A percentile compares a stretch with the other conserved stretches of the same genome.
These are phyloP conservation scores for Standfussiana lucernea DNA, from an alignment of 2,888 invertebrate species.

Conservation along the genomic window DNA sequence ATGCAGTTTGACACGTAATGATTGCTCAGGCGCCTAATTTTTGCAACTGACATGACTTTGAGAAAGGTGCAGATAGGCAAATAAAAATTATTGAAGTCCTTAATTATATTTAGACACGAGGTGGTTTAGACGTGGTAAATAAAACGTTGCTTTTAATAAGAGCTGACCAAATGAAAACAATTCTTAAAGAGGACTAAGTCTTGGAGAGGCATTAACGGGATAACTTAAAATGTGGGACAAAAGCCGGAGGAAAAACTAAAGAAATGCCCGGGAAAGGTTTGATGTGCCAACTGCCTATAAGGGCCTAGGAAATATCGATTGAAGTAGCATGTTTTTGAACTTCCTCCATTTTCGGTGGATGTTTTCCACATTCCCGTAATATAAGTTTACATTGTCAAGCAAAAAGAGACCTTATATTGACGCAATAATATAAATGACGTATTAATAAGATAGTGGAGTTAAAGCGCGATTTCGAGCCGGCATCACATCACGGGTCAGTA, in stretches of 20 bases:
- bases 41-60: slow-evolving; percentile 29
- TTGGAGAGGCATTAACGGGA: not conserved
- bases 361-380: slow-evolving; percentile 9
- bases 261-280: not conserved
- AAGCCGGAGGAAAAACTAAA: not conserved
- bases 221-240: not conserved
- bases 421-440: slow-evolving; percentile 23
- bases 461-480: slow-evolving; percentile 43
- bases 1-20: slow-evolving; percentile 38
- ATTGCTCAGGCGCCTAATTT: slow-evolving; percentile 13
- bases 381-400: not conserved
- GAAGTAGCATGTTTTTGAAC: not conserved
- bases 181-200: not conserved
- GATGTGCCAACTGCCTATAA: not conserved
- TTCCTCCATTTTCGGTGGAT: not conserved
- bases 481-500: slow-evolving; percentile 45
- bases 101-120: not conserved
- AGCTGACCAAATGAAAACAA: not conserved
- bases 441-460: slow-evolving; percentile 17
- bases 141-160: not conserved
- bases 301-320: not conserved
- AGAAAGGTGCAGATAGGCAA: not conserved
- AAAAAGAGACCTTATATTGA: not conserved
- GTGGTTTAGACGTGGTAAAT: not conserved
- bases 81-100: not conserved